Evolutionary conservation across 1,140 invertebrate species (phyloP).

Genomic region (Acromyrmex heyeri): DNA sequence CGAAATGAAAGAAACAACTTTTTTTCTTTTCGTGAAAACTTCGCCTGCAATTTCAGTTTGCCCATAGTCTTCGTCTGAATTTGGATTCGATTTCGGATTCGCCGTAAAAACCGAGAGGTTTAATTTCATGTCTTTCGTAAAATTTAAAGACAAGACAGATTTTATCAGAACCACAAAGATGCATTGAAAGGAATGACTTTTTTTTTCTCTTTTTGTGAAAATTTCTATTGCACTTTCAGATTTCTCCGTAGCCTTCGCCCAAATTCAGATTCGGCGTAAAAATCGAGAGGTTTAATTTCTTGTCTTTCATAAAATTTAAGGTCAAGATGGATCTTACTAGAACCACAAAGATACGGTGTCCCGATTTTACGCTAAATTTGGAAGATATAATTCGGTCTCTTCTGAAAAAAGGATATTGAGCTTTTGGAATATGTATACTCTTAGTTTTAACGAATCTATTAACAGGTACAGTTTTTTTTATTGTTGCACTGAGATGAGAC

Average conservation of each 20-base stretch:
- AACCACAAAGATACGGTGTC: not conserved
- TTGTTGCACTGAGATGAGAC: not conserved
- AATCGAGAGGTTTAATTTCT: conserved; percentile 14
- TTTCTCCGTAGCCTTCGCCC: not conserved
- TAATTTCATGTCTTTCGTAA: too few relatives aligned
- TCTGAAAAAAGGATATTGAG: not conserved
- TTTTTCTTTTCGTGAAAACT: too few relatives aligned
- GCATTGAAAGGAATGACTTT: not conserved
- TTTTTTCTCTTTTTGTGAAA: not conserved
- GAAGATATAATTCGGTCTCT: not conserved
- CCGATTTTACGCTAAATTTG: not conserved
- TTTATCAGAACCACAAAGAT: too few relatives aligned
- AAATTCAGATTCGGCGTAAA: not conserved
- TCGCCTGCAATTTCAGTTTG: too few relatives aligned
- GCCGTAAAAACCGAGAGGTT: too few relatives aligned
- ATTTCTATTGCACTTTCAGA: not conserved
- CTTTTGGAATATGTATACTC: not conserved
- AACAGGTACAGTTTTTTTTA: not conserved
- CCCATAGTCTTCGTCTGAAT: too few relatives aligned
- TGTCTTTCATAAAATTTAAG: conserved; percentile 13
- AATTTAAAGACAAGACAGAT: too few relatives aligned
- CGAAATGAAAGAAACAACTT: too few relatives aligned
- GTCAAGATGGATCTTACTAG: not conserved
- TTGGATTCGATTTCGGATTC: too few relatives aligned
- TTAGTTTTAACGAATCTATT: not conserved